Evolutionary conservation across 1,140 invertebrate genomes (phyloP), one percentile per base, ranked within the genome.

Genomic region (Heliconius melpomene): DNA sequence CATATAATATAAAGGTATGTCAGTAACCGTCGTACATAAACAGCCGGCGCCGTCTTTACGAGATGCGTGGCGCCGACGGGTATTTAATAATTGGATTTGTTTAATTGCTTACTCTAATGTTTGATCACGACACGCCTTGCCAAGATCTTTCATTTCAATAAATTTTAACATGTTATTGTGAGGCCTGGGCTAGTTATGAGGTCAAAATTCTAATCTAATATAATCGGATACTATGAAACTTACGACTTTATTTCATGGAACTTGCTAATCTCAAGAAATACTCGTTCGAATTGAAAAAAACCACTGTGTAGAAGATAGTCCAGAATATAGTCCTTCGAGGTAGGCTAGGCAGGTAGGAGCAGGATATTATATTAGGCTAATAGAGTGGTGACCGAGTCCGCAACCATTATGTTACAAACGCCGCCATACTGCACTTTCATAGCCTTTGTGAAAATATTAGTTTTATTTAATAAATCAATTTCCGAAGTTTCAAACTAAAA

Each of bases 51-150:
- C 60, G 60, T 66, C 60, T 66, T 66, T 66, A 66, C 60, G 60
- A 66, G 60, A 66, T 66, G 60, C 60, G 60, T 66, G 60, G 60
- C 60, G 60, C 60, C 60, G 60, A 66, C 60, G 60, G 60, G 23
- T 66, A 66, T 66, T 66, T 66, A 66, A 66, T 66, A 66, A 66
- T 66, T 66, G 60, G 60, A 66, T 66, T 66, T 66, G 60, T 66
- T 66, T 66, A 66, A 66, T 66, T 66, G 60, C 60, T 29, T 66
- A 66, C 60, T 26, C 23, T 66, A 66, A 66, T 66, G 60, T 29
- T 66, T 66, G 60, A 66, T 29, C 26, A 66, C 60, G 60, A 7
- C 60, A 66, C 60, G 60, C 26, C 60, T 29, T 66, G 60, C 60
- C 60, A 66, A 66, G 26, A 66, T 66, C 60, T 66, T 29, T 66